These are phyloP conservation scores for Seriola quinqueradiata DNA, from an alignment of 2,113 vertebrate species.

Conservation along the genomic window DNA sequence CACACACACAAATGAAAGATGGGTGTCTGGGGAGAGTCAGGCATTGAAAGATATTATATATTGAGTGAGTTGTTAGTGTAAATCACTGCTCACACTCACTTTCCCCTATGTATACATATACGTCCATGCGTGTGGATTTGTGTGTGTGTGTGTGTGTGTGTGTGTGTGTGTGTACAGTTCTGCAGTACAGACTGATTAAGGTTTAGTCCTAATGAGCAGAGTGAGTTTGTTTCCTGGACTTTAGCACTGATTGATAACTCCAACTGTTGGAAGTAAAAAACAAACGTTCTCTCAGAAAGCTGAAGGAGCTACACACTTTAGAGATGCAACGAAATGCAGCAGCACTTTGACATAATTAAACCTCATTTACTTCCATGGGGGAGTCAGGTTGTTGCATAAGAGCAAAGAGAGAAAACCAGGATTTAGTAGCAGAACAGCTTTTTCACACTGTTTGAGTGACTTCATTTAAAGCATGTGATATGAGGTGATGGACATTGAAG, in stretches of 20 bases:
- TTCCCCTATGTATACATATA: neutral
- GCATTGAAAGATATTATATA: conserved; percentile 62
- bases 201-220: neutral
- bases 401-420: no score
- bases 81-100: conserved; percentile 51
- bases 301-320: neutral
- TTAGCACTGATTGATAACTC: neutral
- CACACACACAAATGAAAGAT: conserved; percentile 43
- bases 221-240: neutral
- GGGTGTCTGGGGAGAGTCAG: conserved; percentile 42
- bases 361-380: no score
- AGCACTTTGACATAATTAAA: no score
- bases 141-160: conserved; percentile 16
- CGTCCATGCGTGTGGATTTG: neutral
- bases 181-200: neutral
- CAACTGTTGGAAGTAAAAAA: neutral
- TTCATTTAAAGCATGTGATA: no score
- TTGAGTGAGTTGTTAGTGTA: conserved; percentile 61
- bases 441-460: no score
- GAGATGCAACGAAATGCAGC: no score
- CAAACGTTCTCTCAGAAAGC: neutral
- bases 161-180: neutral
- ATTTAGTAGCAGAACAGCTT: no score
- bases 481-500: no score
- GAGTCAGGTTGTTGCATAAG: no score